phyloP scores from a whole-genome alignment of 2,797 vertebrate genomes.

The Macropodus opercularis region DNA sequence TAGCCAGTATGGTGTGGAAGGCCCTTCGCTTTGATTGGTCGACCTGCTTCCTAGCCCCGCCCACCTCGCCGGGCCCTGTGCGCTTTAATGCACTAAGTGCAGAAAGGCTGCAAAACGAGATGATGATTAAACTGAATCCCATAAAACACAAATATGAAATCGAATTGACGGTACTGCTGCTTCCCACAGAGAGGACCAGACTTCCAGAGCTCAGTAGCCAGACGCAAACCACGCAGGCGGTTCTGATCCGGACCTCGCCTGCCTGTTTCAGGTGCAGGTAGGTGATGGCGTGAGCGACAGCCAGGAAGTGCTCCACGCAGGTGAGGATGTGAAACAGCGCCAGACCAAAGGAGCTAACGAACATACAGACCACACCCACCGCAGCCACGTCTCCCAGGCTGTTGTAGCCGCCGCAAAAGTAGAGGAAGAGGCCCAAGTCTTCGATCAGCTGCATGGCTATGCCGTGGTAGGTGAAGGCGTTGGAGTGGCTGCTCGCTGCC shows the following conservation, averaged over 20 bases:
- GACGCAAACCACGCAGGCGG: neutral
- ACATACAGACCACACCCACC: accelerated
- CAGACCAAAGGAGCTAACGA: neutral
- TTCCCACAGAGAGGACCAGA: accelerated
- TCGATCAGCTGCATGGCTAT: neutral
- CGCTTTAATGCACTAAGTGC: slow-evolving; percentile 25
- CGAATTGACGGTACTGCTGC: accelerated
- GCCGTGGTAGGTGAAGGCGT: slow-evolving; percentile 32
- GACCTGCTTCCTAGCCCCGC: neutral
- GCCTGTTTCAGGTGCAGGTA: slow-evolving; percentile 16
- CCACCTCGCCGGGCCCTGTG: slow-evolving; percentile 16
- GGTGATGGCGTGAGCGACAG: slow-evolving; percentile 28
- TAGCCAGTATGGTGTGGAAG: neutral
- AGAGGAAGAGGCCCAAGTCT: neutral
- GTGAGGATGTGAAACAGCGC: slow-evolving; percentile 19
- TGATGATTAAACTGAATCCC: accelerated
- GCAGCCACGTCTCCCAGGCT: accelerated
- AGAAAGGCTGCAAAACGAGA: slow-evolving; percentile 25
- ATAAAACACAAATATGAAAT: accelerated
- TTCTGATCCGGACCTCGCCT: neutral
- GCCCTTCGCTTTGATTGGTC: slow-evolving; percentile 39
- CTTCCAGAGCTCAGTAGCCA: slow-evolving; percentile 16
- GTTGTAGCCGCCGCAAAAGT: neutral
- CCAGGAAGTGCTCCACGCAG: slow-evolving; percentile 41
- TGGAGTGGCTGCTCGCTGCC: neutral